A percentile compares a stretch with the other conserved stretches of the same genome.
These are phyloP conservation scores for Gadopsis marmoratus DNA, from an alignment of 2,797 vertebrate genomes.

Conservation along the genomic window DNA sequence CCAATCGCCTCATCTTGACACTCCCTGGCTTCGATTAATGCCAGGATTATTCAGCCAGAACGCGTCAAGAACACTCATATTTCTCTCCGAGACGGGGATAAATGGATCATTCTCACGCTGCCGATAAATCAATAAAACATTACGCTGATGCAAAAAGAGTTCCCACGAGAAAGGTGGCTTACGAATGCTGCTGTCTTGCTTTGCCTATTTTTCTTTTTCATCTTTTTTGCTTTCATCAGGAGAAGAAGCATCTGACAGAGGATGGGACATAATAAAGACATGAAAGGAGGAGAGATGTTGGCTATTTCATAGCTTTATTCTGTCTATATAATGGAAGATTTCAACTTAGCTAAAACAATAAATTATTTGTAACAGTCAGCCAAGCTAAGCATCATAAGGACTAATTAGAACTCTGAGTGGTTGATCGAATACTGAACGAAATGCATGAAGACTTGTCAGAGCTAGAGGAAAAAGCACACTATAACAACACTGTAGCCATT, in stretches of 20 bases:
- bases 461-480: neutral
- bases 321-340: slow-evolving; percentile 20
- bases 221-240: slow-evolving; percentile 39
- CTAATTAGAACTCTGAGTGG: slow-evolving; percentile 47
- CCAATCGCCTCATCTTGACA: slow-evolving; percentile 62
- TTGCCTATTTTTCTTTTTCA: slow-evolving; percentile 46
- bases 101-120: slow-evolving; percentile 75
- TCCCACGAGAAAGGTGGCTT: slow-evolving; percentile 63
- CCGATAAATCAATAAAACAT: slow-evolving; percentile 85
- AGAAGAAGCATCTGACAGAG: slow-evolving; percentile 21
- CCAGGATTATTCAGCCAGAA: slow-evolving; percentile 73
- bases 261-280: slow-evolving; percentile 17
- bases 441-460: slow-evolving; percentile 6
- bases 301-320: slow-evolving; percentile 13
- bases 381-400: slow-evolving; percentile 1
- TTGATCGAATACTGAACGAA: neutral
- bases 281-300: slow-evolving; percentile 26
- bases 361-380: slow-evolving; percentile 18
- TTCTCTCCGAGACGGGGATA: slow-evolving; percentile 72
- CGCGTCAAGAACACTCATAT: slow-evolving; percentile 72
- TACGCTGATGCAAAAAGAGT: slow-evolving; percentile 70
- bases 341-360: slow-evolving; percentile 19
- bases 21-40: slow-evolving; percentile 75
- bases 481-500: neutral
- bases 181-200: neutral